These are phyloP conservation scores for Plutomurus gul DNA, from an alignment of 1,140 invertebrate species.

Conservation along the genomic window DNA sequence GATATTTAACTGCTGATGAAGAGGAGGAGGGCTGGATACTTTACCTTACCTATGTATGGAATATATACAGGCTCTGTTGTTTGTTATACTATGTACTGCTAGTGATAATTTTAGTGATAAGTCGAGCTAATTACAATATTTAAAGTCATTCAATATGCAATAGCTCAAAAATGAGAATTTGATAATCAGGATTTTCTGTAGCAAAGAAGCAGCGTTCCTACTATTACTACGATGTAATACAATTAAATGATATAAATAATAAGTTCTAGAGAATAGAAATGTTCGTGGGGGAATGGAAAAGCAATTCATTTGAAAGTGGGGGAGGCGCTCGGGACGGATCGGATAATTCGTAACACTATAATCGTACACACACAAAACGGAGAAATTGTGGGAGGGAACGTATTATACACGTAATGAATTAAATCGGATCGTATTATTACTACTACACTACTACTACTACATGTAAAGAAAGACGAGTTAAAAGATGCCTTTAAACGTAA, in stretches of 20 bases:
- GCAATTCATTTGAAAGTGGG: too few species aligned
- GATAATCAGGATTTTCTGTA: conserved; percentile 23
- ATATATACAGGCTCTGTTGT: background rate
- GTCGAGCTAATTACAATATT: conserved; percentile 22
- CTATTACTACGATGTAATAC: background rate
- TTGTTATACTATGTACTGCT: too few species aligned
- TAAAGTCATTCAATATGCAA: background rate
- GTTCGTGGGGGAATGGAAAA: too few species aligned
- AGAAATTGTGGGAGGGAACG: too few species aligned
- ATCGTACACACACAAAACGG: too few species aligned
- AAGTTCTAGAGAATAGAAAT: too few species aligned
- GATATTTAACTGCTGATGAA: background rate
- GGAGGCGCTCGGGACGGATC: too few species aligned
- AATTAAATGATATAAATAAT: background rate
- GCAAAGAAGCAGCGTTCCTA: conserved; percentile 8
- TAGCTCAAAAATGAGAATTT: conserved; percentile 21
- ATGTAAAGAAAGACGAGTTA: background rate
- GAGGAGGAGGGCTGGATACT: background rate
- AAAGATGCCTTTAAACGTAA: conserved; percentile 18
- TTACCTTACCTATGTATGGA: background rate
- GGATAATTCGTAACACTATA: too few species aligned
- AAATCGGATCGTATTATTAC: too few species aligned
- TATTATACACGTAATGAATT: too few species aligned
- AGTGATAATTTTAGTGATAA: conserved; percentile 28
- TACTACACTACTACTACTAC: too few species aligned